Percentiles rank a stretch among this genome's conserved stretches.
These are phyloP conservation scores for Lerema accius DNA, from an alignment of 1,140 invertebrate species.

Conservation along the genomic window DNA sequence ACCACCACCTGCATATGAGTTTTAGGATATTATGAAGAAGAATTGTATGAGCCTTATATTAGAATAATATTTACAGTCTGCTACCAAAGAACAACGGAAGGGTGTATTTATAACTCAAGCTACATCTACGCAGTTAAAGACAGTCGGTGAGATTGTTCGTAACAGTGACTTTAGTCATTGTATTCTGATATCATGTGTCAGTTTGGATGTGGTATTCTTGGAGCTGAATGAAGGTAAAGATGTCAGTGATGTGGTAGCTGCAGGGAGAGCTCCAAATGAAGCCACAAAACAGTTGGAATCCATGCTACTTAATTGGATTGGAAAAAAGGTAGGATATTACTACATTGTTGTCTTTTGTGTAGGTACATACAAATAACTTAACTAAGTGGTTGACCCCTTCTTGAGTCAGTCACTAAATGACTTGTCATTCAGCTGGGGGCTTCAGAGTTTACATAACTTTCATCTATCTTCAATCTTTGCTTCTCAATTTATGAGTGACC, in stretches of 20 bases:
- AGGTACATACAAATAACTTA: too few relatives aligned
- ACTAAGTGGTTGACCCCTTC: too few relatives aligned
- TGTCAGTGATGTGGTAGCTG: constrained; percentile 59
- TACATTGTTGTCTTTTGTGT: too few relatives aligned
- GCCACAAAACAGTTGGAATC: constrained; percentile 65
- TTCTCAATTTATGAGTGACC: too few relatives aligned
- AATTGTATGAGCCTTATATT: too few relatives aligned
- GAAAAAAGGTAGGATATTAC: constrained; percentile 66
- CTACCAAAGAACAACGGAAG: constrained; percentile 77
- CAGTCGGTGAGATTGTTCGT: constrained; percentile 81
- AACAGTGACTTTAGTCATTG: constrained; percentile 84
- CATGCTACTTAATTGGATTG: constrained; percentile 66
- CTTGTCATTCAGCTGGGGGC: too few relatives aligned
- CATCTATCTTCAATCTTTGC: too few relatives aligned
- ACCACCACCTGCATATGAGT: too few relatives aligned
- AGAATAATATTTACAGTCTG: constrained; percentile 52
- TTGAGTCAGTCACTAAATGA: too few relatives aligned
- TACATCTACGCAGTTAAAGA: constrained; percentile 75
- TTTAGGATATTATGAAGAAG: too few relatives aligned
- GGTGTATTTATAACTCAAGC: constrained; percentile 84
- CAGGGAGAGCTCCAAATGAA: constrained; percentile 58
- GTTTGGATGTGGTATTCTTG: constrained; percentile 68
- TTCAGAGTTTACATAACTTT: too few relatives aligned
- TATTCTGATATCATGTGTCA: constrained; percentile 79
- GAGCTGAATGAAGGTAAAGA: constrained; percentile 71